phyloP scores from a whole-genome alignment of 2,797 vertebrate species.

The Oreonectes daqikongensis region DNA sequence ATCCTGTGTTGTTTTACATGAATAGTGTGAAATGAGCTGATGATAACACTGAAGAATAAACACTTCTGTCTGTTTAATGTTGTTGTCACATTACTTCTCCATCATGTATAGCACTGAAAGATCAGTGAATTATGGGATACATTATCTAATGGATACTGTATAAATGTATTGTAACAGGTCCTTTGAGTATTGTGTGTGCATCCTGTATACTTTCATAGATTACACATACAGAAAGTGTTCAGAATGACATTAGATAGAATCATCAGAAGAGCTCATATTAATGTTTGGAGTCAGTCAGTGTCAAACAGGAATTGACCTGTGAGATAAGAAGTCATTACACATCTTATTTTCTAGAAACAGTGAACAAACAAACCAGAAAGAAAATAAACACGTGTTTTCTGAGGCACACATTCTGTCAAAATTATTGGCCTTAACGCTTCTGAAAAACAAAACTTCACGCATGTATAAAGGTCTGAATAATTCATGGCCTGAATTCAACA shows the following conservation, averaged over 20 bases:
- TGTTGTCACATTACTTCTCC: not conserved
- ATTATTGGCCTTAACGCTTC: not conserved
- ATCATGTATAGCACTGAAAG: not conserved
- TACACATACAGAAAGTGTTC: not conserved
- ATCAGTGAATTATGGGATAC: not conserved
- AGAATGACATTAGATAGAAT: not conserved
- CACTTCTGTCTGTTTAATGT: not conserved
- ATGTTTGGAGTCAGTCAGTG: not conserved
- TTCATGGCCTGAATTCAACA: not conserved
- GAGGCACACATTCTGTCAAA: not conserved
- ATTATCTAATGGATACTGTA: not conserved
- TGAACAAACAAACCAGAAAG: not conserved
- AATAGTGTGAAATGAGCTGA: not conserved
- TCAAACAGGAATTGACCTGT: slow-evolving; percentile 26
- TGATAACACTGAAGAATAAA: not conserved
- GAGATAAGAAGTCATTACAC: slow-evolving; percentile 2
- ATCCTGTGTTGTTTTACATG: not conserved
- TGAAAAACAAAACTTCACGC: not conserved
- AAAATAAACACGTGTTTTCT: not conserved
- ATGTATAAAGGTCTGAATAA: not conserved
- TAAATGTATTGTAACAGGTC: not conserved
- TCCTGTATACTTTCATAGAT: not conserved
- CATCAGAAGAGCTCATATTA: no score
- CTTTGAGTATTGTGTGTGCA: no score
- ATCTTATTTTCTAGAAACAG: not conserved